Evolutionary conservation across 2,113 vertebrate species (phyloP), one percentile per base, ranked within the genome.

Genomic region (Nipponia nippon): DNA sequence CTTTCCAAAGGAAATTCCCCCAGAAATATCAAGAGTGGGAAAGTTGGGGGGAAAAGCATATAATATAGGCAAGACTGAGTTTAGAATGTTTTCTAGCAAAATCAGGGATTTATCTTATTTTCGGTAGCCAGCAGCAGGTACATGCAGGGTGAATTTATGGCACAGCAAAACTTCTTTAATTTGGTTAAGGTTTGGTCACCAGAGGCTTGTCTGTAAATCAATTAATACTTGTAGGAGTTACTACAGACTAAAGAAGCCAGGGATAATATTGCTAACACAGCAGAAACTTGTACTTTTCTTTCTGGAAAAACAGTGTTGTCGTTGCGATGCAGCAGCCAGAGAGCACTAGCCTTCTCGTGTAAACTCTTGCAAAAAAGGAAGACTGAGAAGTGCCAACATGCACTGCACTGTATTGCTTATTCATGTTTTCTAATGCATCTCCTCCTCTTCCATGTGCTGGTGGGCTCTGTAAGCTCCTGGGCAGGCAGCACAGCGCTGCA

Each of bases 61-160:
- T 5, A 20, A 34, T 5, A 15, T 42, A 79, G 32, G 32, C 83
- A 86, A 52, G 47, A 6, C 13, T 44, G 56, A 49, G 36, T 69
- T 89, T 8, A 9, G 46, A 22, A 42, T 7, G 29, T 53, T 62
- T 70, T 36, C 73, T 3, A 6, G 34, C 34, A 56, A 40, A 84
- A 44, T n/a, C 16, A 8, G 70, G 30, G 70, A 4, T 79, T 91
- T 81, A 38, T 21, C n/a, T 85, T 13, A 0, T 49, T 30, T 46
- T 30, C 0, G 0, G 73, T 29, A 73, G 53, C 61, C 84, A 63
- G 67, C 40, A 75, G 27, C 0, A 0, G 12, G 26, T 19, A 4
- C 1, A 0, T 4, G 17, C 22, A 14, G 50, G 47, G n/a, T 27
- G 58, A 34, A 21, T 55, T 87, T 25, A 14, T 20, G 70, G 6